These are phyloP conservation scores for Lacerta bilineata DNA, from an alignment of 2,797 vertebrate species.

Conservation along the genomic window DNA sequence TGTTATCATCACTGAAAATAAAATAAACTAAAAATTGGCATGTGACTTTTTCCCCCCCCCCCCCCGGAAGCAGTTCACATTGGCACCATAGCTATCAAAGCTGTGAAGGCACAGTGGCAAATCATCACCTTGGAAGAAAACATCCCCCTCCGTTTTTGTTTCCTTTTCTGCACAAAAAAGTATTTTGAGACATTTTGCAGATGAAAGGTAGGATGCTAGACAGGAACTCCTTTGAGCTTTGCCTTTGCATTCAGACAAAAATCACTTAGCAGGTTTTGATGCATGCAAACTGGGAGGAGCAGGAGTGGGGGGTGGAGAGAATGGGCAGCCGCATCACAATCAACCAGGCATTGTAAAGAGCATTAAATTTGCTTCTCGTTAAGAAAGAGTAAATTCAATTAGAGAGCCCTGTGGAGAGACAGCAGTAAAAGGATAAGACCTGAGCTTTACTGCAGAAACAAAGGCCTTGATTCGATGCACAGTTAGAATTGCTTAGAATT, in stretches of 20 bases:
- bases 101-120: background rate
- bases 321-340: background rate
- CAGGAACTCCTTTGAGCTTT: conserved; percentile 40
- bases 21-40: background rate
- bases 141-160: conserved; percentile 46
- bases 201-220: conserved; percentile 57
- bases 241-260: conserved; percentile 31
- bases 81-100: conserved; percentile 44
- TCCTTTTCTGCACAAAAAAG: conserved; percentile 51
- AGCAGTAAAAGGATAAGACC: conserved; percentile 36
- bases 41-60: background rate
- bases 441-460: conserved; percentile 32
- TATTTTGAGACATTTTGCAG: conserved; percentile 53
- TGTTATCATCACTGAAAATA: too few relatives aligned
- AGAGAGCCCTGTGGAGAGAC: conserved; percentile 24
- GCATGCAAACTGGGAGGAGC: background rate
- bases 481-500: conserved; percentile 39
- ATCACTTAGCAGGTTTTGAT: conserved; percentile 42
- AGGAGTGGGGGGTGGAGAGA: background rate
- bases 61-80: background rate
- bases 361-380: conserved; percentile 37
- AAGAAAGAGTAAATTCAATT: conserved; percentile 47
- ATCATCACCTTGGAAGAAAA: conserved; percentile 40
- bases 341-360: conserved; percentile 13
- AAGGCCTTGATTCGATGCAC: conserved; percentile 34